A percentile compares a stretch with the other conserved stretches of the same genome.
Conservation (phyloP, 2,113 vertebrate species). For the Bungarus multicinctus region DNA sequence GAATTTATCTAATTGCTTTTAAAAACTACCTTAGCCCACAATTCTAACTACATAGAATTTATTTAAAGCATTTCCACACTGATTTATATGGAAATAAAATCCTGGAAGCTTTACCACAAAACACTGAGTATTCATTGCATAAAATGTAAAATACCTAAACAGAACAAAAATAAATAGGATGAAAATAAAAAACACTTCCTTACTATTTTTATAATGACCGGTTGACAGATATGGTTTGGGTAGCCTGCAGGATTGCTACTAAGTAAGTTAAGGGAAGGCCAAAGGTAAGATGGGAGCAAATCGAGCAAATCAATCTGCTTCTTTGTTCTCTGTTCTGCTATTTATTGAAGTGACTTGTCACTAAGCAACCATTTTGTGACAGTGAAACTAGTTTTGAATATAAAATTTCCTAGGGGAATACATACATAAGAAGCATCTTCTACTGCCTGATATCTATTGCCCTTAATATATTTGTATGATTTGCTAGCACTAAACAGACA, state of each 20-base stretch:
- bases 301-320: neutral
- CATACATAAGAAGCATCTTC: neutral
- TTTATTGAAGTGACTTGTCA: neutral
- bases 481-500: neutral
- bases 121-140: neutral
- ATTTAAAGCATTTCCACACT: neutral
- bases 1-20: neutral
- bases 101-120: neutral
- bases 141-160: neutral
- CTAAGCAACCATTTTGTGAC: neutral
- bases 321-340: neutral
- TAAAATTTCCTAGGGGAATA: neutral
- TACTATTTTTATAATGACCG: neutral
- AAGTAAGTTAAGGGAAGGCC: neutral
- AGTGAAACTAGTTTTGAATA: neutral
- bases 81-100: neutral
- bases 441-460: neutral
- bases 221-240: neutral
- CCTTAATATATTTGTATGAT: neutral
- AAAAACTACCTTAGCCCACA: neutral
- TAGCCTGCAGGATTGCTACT: neutral
- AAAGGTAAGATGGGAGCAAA: neutral
- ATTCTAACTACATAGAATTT: neutral
- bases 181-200: neutral
- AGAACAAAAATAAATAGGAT: neutral